Percentiles rank a stretch among this genome's conserved stretches.
Evolutionary conservation across 2,888 invertebrate genomes (phyloP).

Genomic region (Drosophila parthenogenetica): DNA sequence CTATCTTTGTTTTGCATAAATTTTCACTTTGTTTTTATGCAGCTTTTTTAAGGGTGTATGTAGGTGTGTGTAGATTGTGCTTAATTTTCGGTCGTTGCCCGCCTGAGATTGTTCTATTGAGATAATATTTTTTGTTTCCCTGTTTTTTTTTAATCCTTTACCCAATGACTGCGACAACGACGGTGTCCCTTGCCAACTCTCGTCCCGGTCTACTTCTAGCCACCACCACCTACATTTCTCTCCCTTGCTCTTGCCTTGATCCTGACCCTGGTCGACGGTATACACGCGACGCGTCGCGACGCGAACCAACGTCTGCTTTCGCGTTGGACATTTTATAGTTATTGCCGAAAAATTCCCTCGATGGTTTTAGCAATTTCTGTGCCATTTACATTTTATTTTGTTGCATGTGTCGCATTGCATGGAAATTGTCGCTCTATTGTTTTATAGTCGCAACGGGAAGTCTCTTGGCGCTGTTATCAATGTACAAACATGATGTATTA

Average conservation of each 20-base stretch:
- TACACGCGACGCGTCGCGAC: slow-evolving; percentile 59
- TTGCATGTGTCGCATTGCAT: slow-evolving; percentile 61
- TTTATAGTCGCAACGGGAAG: slow-evolving; percentile 66
- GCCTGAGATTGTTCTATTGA: slow-evolving; percentile 76
- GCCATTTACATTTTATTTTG: slow-evolving; percentile 71
- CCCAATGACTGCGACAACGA: slow-evolving; percentile 59
- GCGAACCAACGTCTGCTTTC: slow-evolving; percentile 16
- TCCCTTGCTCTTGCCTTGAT: background rate
- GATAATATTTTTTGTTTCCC: slow-evolving; percentile 73
- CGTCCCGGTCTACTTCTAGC: background rate
- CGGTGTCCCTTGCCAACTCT: slow-evolving; percentile 34
- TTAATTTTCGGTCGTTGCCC: slow-evolving; percentile 51
- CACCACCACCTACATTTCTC: background rate
- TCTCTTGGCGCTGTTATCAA: slow-evolving; percentile 47
- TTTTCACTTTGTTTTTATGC: slow-evolving; percentile 77
- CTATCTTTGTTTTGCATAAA: slow-evolving; percentile 76
- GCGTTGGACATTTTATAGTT: slow-evolving; percentile 75
- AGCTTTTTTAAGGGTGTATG: slow-evolving; percentile 32
- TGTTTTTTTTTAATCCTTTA: slow-evolving; percentile 74
- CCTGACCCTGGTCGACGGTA: slow-evolving; percentile 53
- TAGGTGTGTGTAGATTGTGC: slow-evolving; percentile 30
- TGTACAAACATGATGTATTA: slow-evolving; percentile 55
- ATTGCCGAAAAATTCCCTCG: slow-evolving; percentile 76
- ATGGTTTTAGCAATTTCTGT: slow-evolving; percentile 74
- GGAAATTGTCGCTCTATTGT: slow-evolving; percentile 73